Base-by-base conservation (phyloP, 1,140 invertebrate species). In the Drosophila insularis region DNA sequence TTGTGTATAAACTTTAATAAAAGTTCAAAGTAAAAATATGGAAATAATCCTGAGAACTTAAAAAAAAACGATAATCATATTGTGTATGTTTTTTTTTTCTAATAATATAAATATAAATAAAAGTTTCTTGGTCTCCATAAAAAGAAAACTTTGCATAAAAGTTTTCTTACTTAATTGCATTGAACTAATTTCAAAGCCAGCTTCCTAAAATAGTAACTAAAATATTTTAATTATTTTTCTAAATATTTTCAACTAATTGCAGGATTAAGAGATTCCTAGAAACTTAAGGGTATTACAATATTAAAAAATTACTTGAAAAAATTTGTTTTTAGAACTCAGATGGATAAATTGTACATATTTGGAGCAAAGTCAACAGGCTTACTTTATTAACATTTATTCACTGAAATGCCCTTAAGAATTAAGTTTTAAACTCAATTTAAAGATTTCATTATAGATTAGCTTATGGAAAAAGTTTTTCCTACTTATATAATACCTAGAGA, bases 391-490 rank as follows among this genome's bases (percentile, higher is more conserved):
- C 8, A 50, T 17, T 50, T 1, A 3, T 7, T 5, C 4, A 8
- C 0, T 8, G 19, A 46, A 46, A 19, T 19, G 2, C 0, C 43
- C 14, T 19, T 3, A 19, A 2, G 7, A 46, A 4, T 46, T 10
- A 19, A 5, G 17, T 46, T 50, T 5, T 10, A 50, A 50, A 21
- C 10, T 50, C 17, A 17, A 50, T 50, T 50, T 21, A 50, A 50
- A 50, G 17, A 50, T 50, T 50, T 50, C 43, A 50, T 50, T 50
- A 10, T 50, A 21, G 43, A 50, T 50, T 11, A 50, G 43, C 43
- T 50, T 21, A 11, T 1, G 8, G 43, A 2, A 13, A 21, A 50
- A 19, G 19, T 11, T 55, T 55, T 14, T 32, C 4, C 31, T 31
- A 2, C n/a, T 55, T 32, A 46, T 46, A 19, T 46, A 46, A 46